phyloP scores from a whole-genome alignment of 2,797 vertebrate species.

The Apodemus agrarius region DNA sequence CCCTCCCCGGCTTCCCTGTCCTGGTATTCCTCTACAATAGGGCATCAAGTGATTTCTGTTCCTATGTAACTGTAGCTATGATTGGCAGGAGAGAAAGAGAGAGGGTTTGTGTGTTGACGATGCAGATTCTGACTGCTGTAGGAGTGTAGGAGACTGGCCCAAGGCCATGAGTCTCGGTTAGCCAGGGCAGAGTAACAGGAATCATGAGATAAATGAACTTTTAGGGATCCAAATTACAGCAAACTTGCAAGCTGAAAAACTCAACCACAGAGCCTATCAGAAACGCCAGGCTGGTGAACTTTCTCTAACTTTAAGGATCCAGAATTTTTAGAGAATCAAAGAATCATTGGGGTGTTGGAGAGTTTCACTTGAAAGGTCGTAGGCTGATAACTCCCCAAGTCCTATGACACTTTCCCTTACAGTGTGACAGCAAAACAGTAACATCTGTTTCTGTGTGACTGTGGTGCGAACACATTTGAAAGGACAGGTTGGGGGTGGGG shows the following conservation, averaged over 20 bases:
- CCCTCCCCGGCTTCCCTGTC: too few relatives aligned
- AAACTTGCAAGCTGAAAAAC: background rate
- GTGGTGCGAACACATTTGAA: background rate
- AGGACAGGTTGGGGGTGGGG: background rate
- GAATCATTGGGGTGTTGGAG: slow-evolving; percentile 22
- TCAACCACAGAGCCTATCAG: background rate
- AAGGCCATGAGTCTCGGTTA: background rate
- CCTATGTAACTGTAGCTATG: background rate
- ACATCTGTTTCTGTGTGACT: slow-evolving; percentile 72
- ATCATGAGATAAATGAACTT: background rate
- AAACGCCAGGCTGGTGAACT: background rate
- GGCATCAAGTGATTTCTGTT: background rate
- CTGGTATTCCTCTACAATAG: too few relatives aligned
- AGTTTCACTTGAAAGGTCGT: slow-evolving; percentile 36
- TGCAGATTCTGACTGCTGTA: background rate
- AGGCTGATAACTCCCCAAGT: background rate
- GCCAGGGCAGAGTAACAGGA: background rate
- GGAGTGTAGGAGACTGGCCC: background rate
- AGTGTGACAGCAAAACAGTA: slow-evolving; percentile 43
- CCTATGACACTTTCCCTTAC: slow-evolving; percentile 60
- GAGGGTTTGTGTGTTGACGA: background rate
- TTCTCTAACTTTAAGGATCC: slow-evolving; percentile 33
- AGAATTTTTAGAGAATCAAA: slow-evolving; percentile 56
- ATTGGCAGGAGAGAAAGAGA: background rate
- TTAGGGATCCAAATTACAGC: background rate